These are phyloP conservation scores for Sisyra terminalis DNA, from an alignment of 2,888 invertebrate genomes.

Conservation along the genomic window DNA sequence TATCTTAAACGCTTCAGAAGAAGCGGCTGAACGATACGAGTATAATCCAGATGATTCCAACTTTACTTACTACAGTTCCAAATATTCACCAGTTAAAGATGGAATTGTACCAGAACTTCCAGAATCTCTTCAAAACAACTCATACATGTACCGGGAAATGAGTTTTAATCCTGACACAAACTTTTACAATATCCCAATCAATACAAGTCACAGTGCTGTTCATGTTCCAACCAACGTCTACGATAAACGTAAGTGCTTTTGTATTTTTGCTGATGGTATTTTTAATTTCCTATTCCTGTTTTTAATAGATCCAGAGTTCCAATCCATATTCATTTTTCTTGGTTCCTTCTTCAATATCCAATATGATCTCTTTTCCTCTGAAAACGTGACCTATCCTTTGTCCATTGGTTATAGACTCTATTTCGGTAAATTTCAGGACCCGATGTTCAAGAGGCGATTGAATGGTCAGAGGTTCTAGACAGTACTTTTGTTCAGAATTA, in stretches of 20 bases:
- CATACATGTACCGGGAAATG: conserved; percentile 36
- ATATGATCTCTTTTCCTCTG: no score
- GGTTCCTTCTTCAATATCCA: no score
- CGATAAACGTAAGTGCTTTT: conserved; percentile 58
- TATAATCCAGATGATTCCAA: conserved; percentile 25
- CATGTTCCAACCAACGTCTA: conserved; percentile 91
- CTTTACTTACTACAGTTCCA: conserved; percentile 63
- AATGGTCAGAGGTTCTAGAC: conserved; percentile 81
- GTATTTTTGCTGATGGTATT: no score
- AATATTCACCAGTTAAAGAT: conserved; percentile 43
- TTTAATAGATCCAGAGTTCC: no score
- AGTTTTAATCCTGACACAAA: conserved; percentile 55
- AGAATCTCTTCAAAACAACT: conserved; percentile 19
- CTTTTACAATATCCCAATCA: conserved; percentile 71
- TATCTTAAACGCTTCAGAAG: conserved; percentile 60
- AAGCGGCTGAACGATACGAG: conserved; percentile 43
- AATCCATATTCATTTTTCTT: no score
- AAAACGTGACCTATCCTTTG: no score
- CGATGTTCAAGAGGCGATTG: conserved; percentile 55
- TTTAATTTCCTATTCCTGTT: no score
- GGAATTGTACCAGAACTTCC: conserved; percentile 17
- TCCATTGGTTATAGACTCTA: conserved; percentile 13
- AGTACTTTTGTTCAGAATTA: conserved; percentile 73
- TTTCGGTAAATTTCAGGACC: conserved; percentile 22
- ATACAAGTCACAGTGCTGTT: conserved; percentile 66